Evolutionary conservation across 30 jellyfish, hydroid and myxozoan species (phyloP).

Genomic region (Phacellophora camtschatica): DNA sequence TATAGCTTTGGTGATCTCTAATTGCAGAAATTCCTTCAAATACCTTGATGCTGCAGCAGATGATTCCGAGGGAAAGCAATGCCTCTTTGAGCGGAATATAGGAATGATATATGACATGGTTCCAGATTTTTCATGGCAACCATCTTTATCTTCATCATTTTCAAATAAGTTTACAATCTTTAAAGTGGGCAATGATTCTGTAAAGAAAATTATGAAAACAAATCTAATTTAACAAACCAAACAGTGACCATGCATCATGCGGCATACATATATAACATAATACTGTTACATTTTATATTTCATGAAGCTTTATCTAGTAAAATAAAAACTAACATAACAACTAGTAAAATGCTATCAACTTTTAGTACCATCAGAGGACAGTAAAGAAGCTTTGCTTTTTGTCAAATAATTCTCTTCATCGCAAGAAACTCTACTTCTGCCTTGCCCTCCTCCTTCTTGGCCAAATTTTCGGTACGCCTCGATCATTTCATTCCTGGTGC

Average conservation of each 20-base stretch:
- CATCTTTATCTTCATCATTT: slow-evolving; percentile 16
- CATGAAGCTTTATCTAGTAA: no score
- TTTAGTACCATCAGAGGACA: no score
- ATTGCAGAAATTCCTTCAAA: not conserved
- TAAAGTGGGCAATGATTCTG: slow-evolving; percentile 43
- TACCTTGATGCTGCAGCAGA: slow-evolving; percentile 36
- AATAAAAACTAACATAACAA: no score
- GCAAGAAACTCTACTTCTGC: no score
- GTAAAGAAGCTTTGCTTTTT: no score
- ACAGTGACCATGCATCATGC: no score
- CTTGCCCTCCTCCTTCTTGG: not conserved
- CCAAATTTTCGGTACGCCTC: slow-evolving; percentile 3
- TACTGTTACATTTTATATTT: no score
- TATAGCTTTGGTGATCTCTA: not conserved
- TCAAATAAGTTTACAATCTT: slow-evolving; percentile 47
- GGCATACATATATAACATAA: no score
- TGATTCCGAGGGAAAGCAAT: not conserved
- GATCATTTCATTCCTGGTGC: slow-evolving; percentile 28
- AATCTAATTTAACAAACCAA: no score
- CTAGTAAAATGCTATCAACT: no score
- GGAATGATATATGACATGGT: not conserved
- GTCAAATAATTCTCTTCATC: no score
- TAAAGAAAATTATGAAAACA: no score
- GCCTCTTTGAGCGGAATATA: not conserved
- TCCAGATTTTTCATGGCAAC: not conserved